A percentile compares a stretch with the other conserved stretches of the same genome.
Conservation (phyloP, 2,888 invertebrate species). For the Ligdia adustata region DNA sequence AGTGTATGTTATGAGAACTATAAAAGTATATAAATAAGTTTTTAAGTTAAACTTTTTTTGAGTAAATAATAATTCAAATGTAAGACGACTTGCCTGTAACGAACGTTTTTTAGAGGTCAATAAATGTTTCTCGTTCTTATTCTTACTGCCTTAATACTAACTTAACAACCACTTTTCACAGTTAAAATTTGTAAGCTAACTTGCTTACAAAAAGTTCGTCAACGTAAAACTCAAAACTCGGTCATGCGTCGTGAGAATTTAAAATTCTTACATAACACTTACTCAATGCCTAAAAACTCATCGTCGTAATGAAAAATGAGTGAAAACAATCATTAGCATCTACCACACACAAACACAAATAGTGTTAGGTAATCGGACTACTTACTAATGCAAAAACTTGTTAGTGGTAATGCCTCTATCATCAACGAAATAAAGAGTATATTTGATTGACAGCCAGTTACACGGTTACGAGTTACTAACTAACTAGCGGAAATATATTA, state of each 20-base stretch:
- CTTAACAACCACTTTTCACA: no score
- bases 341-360: conserved; percentile 22
- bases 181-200: no score
- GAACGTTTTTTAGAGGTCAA: no score
- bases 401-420: conserved; percentile 1
- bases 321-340: conserved; percentile 27
- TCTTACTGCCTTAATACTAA: no score
- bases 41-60: no score
- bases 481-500: conserved; percentile 28
- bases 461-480: conserved; percentile 24
- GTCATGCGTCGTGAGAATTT: conserved; percentile 1
- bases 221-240: no score
- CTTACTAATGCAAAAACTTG: not conserved
- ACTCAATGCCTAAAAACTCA: conserved; percentile 7
- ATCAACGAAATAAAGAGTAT: conserved; percentile 6
- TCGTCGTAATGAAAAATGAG: conserved; percentile 16
- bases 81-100: no score
- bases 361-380: conserved; percentile 16
- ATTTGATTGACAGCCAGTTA: conserved; percentile 9
- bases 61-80: no score
- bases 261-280: conserved; percentile 3
- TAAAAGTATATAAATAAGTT: no score
- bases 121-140: no score
- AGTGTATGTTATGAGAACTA: no score
- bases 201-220: no score